Evolutionary conservation across 2,113 vertebrate species (phyloP).

Genomic region (Gulo gulo): DNA sequence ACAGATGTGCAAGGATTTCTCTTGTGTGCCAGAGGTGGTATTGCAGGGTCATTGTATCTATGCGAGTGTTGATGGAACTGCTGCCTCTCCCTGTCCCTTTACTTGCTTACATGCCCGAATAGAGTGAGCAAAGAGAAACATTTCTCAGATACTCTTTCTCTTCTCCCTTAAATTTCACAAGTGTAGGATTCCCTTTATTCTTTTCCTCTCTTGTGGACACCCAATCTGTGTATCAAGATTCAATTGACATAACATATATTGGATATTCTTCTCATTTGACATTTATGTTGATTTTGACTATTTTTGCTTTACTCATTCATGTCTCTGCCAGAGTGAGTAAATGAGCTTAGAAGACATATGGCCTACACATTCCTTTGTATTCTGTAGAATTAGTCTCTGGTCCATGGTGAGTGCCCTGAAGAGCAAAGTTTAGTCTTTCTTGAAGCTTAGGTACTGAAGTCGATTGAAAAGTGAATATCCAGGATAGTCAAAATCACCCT

Average conservation of each 20-base stretch:
- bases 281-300: background rate
- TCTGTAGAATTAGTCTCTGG: background rate
- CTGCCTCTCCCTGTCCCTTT: background rate
- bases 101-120: background rate
- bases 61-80: background rate
- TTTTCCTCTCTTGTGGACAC: background rate
- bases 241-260: background rate
- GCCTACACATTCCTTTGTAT: background rate
- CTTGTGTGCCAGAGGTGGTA: background rate
- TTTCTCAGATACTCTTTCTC: background rate
- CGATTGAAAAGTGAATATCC: background rate
- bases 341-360: background rate
- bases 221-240: background rate
- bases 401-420: background rate
- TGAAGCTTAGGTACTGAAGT: background rate
- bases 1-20: background rate
- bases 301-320: background rate
- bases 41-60: accelerated
- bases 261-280: background rate
- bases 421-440: background rate
- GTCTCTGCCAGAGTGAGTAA: background rate
- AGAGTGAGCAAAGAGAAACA: background rate
- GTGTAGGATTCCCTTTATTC: background rate
- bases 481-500: background rate
- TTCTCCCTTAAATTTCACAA: background rate